Evolutionary conservation across 2,113 vertebrate genomes (phyloP), one percentile per base, ranked within the genome.

Genomic region (Cyprinodon tularosa): DNA sequence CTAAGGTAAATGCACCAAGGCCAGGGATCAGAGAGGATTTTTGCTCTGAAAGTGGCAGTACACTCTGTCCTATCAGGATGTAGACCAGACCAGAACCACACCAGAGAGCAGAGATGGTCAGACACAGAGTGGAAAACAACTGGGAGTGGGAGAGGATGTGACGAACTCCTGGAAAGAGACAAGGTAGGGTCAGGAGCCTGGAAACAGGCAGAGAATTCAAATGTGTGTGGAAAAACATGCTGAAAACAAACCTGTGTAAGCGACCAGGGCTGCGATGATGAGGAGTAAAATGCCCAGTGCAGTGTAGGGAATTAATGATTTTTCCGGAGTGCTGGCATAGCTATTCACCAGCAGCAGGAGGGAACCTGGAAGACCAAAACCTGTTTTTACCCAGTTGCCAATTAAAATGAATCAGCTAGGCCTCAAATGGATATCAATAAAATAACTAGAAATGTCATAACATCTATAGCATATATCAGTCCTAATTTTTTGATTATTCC

Each of bases 211-310:
- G 22, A 13, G 4, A 20, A 22, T 4, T 12, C 36, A 14, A 6
- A 45, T 38, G 14, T 48, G 38, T 12, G 11, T 14, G 0, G 15
- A 40, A 5, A 65, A 48, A 20, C 0, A 4, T 44, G 6, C 12
- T 39, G 3, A 20, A 50, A 62, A 77, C 92, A 75, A 86, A 97
- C 96, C 96, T 93, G 95, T 71, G 17, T 96, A 96, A 0, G 91
- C 94, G 87, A 97, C 50, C 1, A 96, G 89, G 12, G 90, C 81
- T 0, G 96, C 88, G 0, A 93, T 50, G 2, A 96, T 12, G 57
- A 96, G 79, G n/a, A 97, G 95, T n/a, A 96, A 88, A 60, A 94
- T 63, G 3, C 96, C 96, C 0, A 97, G 92, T 4, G 95, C 93
- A 0, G 93, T 94, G 62, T 88, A 62, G 73, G 94, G 92, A 80